phyloP scores from a whole-genome alignment of 2,797 vertebrate genomes.

The Vireo griseus region DNA sequence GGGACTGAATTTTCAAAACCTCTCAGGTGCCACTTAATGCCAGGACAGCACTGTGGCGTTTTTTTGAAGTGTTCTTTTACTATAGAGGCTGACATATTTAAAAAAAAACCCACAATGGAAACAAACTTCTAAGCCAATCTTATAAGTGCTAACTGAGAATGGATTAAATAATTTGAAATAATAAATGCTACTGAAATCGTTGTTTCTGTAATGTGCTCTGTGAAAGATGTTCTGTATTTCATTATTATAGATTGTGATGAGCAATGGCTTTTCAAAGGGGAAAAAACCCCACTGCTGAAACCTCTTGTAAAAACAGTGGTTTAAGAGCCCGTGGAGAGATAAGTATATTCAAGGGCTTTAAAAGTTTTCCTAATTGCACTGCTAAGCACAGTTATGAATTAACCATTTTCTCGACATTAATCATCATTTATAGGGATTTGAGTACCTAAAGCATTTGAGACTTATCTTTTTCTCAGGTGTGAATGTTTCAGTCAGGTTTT shows the following conservation, averaged over 20 bases:
- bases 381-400: neutral
- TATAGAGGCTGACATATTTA: neutral
- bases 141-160: neutral
- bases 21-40: neutral
- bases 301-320: neutral
- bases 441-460: neutral
- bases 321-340: neutral
- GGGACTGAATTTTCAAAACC: neutral
- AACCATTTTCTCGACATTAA: neutral
- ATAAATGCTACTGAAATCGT: neutral
- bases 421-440: neutral
- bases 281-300: neutral
- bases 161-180: neutral
- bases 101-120: neutral
- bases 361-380: neutral
- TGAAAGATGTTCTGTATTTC: neutral
- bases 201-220: neutral
- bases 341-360: neutral
- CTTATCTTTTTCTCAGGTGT: neutral
- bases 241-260: neutral
- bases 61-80: neutral
- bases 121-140: neutral
- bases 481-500: neutral
- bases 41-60: neutral
- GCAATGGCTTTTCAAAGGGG: neutral